phyloP scores from a whole-genome alignment of 2,113 vertebrate species.

The Centrocercus urophasianus region DNA sequence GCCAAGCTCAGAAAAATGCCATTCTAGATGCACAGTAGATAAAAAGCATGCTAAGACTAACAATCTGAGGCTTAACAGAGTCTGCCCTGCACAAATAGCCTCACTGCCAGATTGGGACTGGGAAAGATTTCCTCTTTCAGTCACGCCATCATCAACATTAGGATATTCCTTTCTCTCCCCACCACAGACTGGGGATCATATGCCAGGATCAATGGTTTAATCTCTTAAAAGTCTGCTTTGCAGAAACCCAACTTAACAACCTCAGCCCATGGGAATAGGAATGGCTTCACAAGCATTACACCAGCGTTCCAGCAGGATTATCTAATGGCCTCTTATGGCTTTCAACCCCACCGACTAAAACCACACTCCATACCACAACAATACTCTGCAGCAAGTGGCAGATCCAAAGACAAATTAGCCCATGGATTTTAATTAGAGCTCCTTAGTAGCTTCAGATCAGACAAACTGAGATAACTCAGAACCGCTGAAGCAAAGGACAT shows the following conservation, averaged over 20 bases:
- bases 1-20: not conserved
- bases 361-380: not conserved
- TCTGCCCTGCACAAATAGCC: not conserved
- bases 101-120: not conserved
- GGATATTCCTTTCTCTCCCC: not conserved
- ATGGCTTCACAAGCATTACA: not conserved
- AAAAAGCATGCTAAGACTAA: not conserved
- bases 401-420: not conserved
- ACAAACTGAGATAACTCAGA: not conserved
- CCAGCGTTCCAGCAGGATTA: not conserved
- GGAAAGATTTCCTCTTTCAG: not conserved
- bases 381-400: not conserved
- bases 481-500: not conserved
- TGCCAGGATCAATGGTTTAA: not conserved
- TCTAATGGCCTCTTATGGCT: not conserved
- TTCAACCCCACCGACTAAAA: not conserved
- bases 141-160: not conserved
- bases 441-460: not conserved
- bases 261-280: not conserved
- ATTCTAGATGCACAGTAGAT: not conserved
- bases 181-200: not conserved
- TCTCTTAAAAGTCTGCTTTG: not conserved
- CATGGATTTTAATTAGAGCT: not conserved
- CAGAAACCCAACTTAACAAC: not conserved
- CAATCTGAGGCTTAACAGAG: not conserved